Base-by-base conservation (phyloP, 2,888 invertebrate species). In the Monopis laevigella region DNA sequence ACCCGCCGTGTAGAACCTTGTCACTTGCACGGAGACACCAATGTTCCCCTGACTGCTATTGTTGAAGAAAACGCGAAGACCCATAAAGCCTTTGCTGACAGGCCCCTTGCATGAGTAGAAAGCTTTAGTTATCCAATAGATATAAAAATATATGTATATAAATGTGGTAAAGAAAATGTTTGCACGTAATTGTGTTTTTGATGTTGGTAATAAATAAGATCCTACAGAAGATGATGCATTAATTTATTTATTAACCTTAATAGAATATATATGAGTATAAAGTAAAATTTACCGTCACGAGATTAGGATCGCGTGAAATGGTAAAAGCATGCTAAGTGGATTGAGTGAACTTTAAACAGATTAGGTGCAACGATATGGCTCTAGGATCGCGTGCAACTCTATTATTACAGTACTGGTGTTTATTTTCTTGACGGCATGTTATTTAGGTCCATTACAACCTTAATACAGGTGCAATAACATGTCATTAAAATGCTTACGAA, bases 301-400 rank as follows among this genome's bases (percentile, higher is more conserved):
- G 36, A 36, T 36, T 21, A 21, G 29, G 21, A 36, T 36, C 36
- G 36, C 21, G 36, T 36, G 36, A 36, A 36, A 36, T 36, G 36
- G 18, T 21, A 13, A 6, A 18, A 21, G 21, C 36, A 21, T 36
- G 36, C 36, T 36, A 36, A 36, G 21, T 36, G 21, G 36, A 36
- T 12, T 36, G 21, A 36, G 36, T 36, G 36, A 36, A 36, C 36
- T 36, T 36, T 36, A 21, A 24, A n/a, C 6, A 16, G 21, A 36
- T 36, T 36, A 36, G 36, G 36, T 36, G 36, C 36, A 19, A 19
- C 36, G 17, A 36, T 21, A 36, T 17, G n/a, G 36, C 14, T 17
- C 5, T 32, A 32, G 32, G 21, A 36, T 36, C 36, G 36, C 36
- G 36, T 36, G 36, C 36, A 36, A 10, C 11, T 21, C 36, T 3